Base-by-base conservation (phyloP, 2,888 invertebrate genomes). In the Epinotia brunnichana region DNA sequence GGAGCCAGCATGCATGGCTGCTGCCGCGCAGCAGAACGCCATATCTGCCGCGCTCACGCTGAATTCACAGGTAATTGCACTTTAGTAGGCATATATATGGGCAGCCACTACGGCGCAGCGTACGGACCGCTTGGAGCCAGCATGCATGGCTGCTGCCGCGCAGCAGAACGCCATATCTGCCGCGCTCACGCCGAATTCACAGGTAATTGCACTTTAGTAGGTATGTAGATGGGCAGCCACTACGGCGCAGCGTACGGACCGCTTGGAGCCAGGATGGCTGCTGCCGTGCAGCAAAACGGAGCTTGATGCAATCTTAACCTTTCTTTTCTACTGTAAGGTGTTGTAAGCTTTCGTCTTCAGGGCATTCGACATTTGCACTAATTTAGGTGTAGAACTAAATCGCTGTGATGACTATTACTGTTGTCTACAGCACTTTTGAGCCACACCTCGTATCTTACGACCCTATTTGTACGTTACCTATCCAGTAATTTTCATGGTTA, bases 1-100 rank as follows among this genome's bases (percentile, higher is more conserved):
- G 60, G 39, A 3, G 96, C 96, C 76, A 96, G 96, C 77, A 95
- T 96, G 96, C 96, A 0, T 96, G 95, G 0, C n/a, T n/a, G 96
- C 96, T 1, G 95, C 95, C 1, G 95, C 95, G 1, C 95, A 96
- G 82, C 95, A 96, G 81, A 95, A 95, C 54, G 95, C 95, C 35
- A 95, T 96, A 88, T 95, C 95, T 48, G 96, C 95, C 4, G 95
- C 96, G 15, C 91, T 96, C 57, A 94, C 95, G 71, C 95, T 96
- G 56, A 92, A 90, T 74, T 94, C 94, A 79, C 96, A 96, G 95
- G 96, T 96, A 90, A 91, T 74, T 41, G 41, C 13, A 2, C 13
- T 41, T 3, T 13, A 41, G 41, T 13, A 13, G 41, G 13, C 41
- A 41, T 13, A 1, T 70, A 70, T 63, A 41, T 7, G 3, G n/a